These are phyloP conservation scores for Spea bombifrons DNA, from an alignment of 2,113 vertebrate species.

Conservation along the genomic window DNA sequence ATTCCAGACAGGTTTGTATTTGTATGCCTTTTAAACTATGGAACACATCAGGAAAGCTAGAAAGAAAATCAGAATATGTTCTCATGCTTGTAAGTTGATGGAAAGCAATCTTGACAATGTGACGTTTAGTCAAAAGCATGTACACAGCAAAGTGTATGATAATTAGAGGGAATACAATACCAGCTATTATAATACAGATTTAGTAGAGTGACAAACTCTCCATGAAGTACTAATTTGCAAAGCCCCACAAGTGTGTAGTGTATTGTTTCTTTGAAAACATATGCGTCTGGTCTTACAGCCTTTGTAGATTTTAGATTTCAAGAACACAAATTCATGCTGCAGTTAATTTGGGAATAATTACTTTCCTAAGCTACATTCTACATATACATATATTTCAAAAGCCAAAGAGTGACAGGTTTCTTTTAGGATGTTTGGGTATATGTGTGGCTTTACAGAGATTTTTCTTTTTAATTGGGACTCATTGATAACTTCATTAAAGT, in stretches of 20 bases:
- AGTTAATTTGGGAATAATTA: slow-evolving; percentile 20
- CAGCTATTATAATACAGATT: slow-evolving; percentile 25
- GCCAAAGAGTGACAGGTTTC: too few relatives aligned
- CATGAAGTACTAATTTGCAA: slow-evolving; percentile 28
- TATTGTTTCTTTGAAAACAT: slow-evolving; percentile 28
- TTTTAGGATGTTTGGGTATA: too few relatives aligned
- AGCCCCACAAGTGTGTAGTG: slow-evolving; percentile 1
- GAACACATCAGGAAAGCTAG: slow-evolving; percentile 17
- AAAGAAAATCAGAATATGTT: slow-evolving; percentile 25
- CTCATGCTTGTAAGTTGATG: slow-evolving; percentile 34
- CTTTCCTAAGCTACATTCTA: not conserved
- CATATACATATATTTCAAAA: not conserved
- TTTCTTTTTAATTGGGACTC: too few relatives aligned
- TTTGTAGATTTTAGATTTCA: slow-evolving; percentile 22
- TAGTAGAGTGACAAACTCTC: slow-evolving; percentile 23
- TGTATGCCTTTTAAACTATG: slow-evolving; percentile 30
- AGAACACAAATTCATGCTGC: not conserved
- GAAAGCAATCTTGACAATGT: slow-evolving; percentile 37
- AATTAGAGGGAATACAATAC: slow-evolving; percentile 38
- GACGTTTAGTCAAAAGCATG: slow-evolving; percentile 14
- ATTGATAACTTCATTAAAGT: too few relatives aligned
- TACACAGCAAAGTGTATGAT: slow-evolving; percentile 20
- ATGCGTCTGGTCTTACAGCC: slow-evolving; percentile 10
- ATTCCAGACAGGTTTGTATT: slow-evolving; percentile 9
- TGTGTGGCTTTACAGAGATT: too few relatives aligned